A percentile compares a stretch with the other conserved stretches of the same genome.
Evolutionary conservation across 2,888 invertebrate genomes (phyloP).

Genomic region (Cyclophora albipunctata): DNA sequence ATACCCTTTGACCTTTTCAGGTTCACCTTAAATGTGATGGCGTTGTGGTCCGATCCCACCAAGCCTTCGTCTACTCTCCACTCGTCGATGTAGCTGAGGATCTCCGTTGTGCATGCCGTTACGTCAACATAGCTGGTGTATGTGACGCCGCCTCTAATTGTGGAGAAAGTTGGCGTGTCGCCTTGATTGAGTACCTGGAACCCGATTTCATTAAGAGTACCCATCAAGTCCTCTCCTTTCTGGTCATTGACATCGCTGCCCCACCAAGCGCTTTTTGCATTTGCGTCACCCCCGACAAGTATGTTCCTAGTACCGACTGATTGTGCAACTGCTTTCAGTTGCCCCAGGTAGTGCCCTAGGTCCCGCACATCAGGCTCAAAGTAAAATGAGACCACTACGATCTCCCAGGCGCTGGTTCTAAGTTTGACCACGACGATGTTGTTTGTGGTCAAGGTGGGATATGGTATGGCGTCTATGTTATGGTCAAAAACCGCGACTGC

Average conservation of each 20-base stretch:
- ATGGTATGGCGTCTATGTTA: too few species aligned
- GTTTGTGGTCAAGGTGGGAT: too few species aligned
- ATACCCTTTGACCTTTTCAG: not conserved
- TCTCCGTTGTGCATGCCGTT: not conserved
- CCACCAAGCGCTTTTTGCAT: not conserved
- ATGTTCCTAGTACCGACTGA: too few species aligned
- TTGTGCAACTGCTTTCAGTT: too few species aligned
- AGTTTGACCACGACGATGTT: too few species aligned
- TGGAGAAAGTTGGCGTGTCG: not conserved
- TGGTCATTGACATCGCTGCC: not conserved
- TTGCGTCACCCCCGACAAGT: too few species aligned
- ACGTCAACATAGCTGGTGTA: not conserved
- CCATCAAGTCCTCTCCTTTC: not conserved
- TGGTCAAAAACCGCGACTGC: too few species aligned
- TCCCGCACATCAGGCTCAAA: too few species aligned
- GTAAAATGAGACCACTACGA: too few species aligned
- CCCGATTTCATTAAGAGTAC: not conserved
- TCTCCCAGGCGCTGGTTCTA: too few species aligned
- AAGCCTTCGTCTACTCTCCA: not conserved
- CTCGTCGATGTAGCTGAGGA: not conserved
- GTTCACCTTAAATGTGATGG: not conserved
- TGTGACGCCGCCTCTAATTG: not conserved
- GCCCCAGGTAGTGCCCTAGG: too few species aligned
- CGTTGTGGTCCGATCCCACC: not conserved
- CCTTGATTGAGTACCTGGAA: not conserved